Evolutionary conservation across 2,888 invertebrate genomes (phyloP).

Genomic region (Euzetes globulus): DNA sequence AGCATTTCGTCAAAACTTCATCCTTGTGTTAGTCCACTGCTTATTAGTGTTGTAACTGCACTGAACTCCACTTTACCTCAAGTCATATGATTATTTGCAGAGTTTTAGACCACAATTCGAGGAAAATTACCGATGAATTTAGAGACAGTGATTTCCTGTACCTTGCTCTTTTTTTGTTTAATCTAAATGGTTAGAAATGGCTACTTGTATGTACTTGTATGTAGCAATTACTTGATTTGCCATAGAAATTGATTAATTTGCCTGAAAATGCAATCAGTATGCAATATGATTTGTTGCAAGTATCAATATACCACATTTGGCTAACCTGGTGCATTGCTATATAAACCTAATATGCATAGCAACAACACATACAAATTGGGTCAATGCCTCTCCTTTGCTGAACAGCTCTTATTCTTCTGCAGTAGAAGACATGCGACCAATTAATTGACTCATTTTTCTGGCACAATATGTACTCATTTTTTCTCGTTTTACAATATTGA

Average conservation of each 20-base stretch:
- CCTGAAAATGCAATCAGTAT: no score
- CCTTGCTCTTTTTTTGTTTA: no score
- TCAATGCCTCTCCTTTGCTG: conserved; percentile 9
- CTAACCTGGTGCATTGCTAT: no score
- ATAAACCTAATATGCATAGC: neutral
- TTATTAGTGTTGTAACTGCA: neutral
- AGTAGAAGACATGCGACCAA: conserved; percentile 3
- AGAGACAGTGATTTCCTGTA: no score
- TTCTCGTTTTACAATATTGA: neutral
- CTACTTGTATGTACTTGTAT: no score
- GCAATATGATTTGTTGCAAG: no score
- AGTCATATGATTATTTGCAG: no score
- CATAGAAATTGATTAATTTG: no score
- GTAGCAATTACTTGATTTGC: no score
- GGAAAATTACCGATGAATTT: neutral
- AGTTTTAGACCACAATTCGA: neutral
- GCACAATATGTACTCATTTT: neutral
- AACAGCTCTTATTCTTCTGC: conserved; percentile 3
- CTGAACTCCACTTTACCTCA: neutral
- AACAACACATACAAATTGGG: conserved; percentile 21
- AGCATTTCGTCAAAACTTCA: neutral
- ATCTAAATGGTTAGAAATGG: no score
- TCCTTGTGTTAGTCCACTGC: neutral
- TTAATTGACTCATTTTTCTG: conserved; percentile 4
- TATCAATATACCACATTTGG: no score